phyloP scores from a whole-genome alignment of 2,888 invertebrate genomes.

The Drosophila paramelanica region DNA sequence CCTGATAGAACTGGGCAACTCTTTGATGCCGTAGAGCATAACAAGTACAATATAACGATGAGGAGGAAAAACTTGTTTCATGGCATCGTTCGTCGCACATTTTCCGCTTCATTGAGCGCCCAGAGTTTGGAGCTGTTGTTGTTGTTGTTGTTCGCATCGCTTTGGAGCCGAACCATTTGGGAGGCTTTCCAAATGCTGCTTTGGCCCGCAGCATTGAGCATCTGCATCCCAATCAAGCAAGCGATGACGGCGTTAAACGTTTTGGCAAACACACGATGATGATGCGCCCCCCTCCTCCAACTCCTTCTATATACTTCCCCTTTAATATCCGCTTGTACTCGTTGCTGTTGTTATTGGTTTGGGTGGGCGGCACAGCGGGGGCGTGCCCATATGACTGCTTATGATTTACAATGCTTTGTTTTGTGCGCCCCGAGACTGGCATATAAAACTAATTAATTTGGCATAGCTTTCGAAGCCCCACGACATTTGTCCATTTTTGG shows the following conservation, averaged over 20 bases:
- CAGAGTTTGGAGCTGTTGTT: constrained; percentile 29
- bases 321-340: constrained; percentile 15
- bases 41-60: constrained; percentile 33
- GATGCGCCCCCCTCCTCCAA: neutral
- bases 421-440: constrained; percentile 44
- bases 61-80: constrained; percentile 65
- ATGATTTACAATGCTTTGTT: constrained; percentile 77
- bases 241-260: constrained; percentile 78
- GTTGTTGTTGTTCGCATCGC: constrained; percentile 20
- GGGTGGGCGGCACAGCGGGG: constrained; percentile 65
- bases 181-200: constrained; percentile 53
- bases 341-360: constrained; percentile 31
- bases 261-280: constrained; percentile 72
- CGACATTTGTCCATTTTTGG: constrained; percentile 62
- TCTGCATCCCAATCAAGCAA: constrained; percentile 73
- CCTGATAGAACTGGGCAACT: constrained; percentile 26
- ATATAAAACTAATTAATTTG: constrained; percentile 77
- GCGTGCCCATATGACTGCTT: constrained; percentile 76
- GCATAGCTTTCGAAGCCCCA: constrained; percentile 28
- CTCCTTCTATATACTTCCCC: no score
- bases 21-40: constrained; percentile 43
- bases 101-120: constrained; percentile 76
- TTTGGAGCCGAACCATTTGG: constrained; percentile 18
- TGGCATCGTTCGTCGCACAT: constrained; percentile 76
- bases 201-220: constrained; percentile 66